These are phyloP conservation scores for Chromoteleia sp. DNA, from an alignment of 2,888 invertebrate species.

Conservation along the genomic window DNA sequence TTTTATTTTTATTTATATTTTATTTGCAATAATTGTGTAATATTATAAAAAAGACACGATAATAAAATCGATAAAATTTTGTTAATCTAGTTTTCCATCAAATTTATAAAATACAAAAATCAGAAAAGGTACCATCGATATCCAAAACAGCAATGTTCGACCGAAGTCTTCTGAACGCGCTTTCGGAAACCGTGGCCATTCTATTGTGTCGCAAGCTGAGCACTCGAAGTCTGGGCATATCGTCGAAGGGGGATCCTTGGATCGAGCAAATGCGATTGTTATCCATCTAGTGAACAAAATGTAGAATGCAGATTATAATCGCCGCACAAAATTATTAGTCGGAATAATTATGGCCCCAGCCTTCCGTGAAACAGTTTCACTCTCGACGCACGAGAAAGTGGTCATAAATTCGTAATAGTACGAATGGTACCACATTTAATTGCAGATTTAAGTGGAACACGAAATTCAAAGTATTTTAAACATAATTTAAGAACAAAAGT, in stretches of 20 bases:
- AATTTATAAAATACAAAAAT: not conserved
- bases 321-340: slow-evolving; percentile 37
- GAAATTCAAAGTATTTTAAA: no score
- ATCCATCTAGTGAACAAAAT: slow-evolving; percentile 86
- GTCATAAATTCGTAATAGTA: slow-evolving; percentile 18
- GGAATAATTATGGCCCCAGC: slow-evolving; percentile 59
- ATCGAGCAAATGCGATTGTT: slow-evolving; percentile 93
- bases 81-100: no score
- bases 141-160: slow-evolving; percentile 93
- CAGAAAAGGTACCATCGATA: slow-evolving; percentile 88
- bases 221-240: slow-evolving; percentile 93
- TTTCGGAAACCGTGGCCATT: slow-evolving; percentile 90
- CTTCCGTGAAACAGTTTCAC: slow-evolving; percentile 79
- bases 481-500: no score
- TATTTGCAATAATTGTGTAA: no score
- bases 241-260: slow-evolving; percentile 92
- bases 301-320: slow-evolving; percentile 53
- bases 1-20: no score
- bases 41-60: no score
- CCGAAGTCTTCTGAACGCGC: slow-evolving; percentile 90
- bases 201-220: slow-evolving; percentile 92
- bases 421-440: not conserved
- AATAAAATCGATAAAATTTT: no score
- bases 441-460: no score
- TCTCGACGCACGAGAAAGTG: slow-evolving; percentile 78